phyloP scores from a whole-genome alignment of 2,888 invertebrate species.

The Sepiola atlantica region DNA sequence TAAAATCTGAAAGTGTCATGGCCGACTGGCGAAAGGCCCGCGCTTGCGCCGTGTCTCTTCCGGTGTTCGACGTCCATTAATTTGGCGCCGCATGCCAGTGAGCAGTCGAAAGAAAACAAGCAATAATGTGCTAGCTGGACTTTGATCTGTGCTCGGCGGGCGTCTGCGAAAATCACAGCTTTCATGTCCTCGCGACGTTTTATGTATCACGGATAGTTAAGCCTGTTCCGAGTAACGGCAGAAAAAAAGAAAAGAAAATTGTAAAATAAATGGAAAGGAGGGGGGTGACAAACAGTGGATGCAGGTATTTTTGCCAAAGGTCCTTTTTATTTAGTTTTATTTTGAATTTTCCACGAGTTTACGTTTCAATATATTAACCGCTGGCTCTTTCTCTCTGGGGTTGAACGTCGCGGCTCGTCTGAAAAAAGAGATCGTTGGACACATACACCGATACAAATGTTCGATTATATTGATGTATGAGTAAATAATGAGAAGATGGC shows the following conservation, averaged over 20 bases:
- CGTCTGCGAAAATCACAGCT: conserved; percentile 4
- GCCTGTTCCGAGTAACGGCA: background rate
- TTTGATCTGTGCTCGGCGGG: conserved; percentile 6
- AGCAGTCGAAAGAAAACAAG: background rate
- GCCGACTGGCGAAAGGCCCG: background rate
- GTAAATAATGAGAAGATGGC: too few relatives aligned
- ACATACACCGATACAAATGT: background rate
- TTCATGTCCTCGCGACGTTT: background rate
- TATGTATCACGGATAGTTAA: conserved; percentile 19
- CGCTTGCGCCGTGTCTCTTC: background rate
- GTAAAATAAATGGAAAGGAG: too few relatives aligned
- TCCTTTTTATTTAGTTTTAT: background rate
- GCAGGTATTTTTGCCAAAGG: background rate
- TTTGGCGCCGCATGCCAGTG: background rate
- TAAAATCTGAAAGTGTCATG: background rate
- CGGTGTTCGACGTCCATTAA: background rate
- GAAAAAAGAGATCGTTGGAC: background rate
- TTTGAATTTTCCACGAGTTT: background rate
- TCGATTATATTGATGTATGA: background rate
- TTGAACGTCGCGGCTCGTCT: background rate
- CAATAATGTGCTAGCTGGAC: background rate
- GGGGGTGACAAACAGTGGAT: background rate
- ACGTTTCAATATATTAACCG: background rate
- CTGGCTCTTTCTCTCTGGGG: background rate
- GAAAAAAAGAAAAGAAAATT: background rate